phyloP scores from a whole-genome alignment of 2,888 invertebrate genomes.

The Petrolisthes cinctipes region DNA sequence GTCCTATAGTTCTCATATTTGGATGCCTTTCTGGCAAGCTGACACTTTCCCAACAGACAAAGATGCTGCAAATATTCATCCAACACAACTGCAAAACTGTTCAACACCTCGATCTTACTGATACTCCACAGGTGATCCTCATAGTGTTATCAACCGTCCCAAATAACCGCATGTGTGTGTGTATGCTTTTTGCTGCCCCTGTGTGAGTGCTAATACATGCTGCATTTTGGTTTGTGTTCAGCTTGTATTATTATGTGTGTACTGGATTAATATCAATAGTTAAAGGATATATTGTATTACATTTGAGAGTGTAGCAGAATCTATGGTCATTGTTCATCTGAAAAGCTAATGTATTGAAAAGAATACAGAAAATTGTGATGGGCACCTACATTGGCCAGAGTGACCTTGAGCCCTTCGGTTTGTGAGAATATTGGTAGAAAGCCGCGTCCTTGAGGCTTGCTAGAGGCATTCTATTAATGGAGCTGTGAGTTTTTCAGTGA shows the following conservation, averaged over 20 bases:
- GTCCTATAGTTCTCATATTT: constrained; percentile 38
- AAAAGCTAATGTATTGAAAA: not conserved
- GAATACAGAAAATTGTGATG: not conserved
- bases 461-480: no score
- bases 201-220: constrained; percentile 45
- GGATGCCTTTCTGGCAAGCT: constrained; percentile 42
- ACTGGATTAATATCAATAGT: constrained; percentile 8
- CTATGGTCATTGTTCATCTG: not conserved
- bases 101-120: constrained; percentile 43
- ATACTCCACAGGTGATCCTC: constrained; percentile 58
- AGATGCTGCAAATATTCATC: constrained; percentile 42
- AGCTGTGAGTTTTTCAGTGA: no score
- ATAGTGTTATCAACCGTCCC: constrained; percentile 50
- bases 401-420: constrained; percentile 45
- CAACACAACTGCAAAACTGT: constrained; percentile 31
- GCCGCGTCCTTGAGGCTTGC: no score
- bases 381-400: not conserved
- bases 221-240: constrained; percentile 37
- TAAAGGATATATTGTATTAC: not conserved
- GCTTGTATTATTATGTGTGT: constrained; percentile 25
- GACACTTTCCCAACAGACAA: constrained; percentile 32
- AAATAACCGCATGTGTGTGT: constrained; percentile 60
- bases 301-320: not conserved
- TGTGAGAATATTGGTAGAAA: no score
- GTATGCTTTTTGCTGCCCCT: constrained; percentile 35